A percentile compares a stretch with the other conserved stretches of the same genome.
phyloP scores from a whole-genome alignment of 2,797 vertebrate species.

The Pempheris klunzingeri region DNA sequence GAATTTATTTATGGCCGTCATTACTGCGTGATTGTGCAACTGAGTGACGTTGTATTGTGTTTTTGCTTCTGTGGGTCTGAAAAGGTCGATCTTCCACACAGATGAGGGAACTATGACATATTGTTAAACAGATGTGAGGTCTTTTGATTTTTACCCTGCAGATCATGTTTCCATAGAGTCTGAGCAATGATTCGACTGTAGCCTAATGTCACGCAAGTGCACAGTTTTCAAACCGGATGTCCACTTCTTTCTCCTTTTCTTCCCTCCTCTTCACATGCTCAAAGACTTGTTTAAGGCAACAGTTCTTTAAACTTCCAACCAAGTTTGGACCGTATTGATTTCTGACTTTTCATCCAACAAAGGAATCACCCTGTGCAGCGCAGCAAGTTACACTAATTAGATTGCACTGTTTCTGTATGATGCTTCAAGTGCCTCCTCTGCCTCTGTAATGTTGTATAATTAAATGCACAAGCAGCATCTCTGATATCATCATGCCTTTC shows the following conservation, averaged over 20 bases:
- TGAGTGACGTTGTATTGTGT: constrained; percentile 31
- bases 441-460: too few species aligned
- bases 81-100: constrained; percentile 42
- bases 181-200: constrained; percentile 25
- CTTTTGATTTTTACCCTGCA: constrained; percentile 33
- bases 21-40: constrained; percentile 27
- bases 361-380: neutral
- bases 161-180: constrained; percentile 20
- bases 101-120: constrained; percentile 35
- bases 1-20: constrained; percentile 44
- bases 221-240: constrained; percentile 14
- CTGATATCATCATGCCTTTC: neutral
- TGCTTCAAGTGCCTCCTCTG: neutral
- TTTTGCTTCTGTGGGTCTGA: constrained; percentile 35
- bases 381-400: neutral
- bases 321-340: constrained; percentile 12
- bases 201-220: neutral
- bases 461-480: neutral
- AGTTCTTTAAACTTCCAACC: neutral
- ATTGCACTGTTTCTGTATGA: neutral
- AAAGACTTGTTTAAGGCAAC: constrained; percentile 7
- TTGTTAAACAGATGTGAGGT: constrained; percentile 47
- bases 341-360: neutral
- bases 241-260: neutral
- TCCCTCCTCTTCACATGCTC: neutral